phyloP scores from a whole-genome alignment of 2,888 invertebrate species.

The Lacanobia wlatinum region DNA sequence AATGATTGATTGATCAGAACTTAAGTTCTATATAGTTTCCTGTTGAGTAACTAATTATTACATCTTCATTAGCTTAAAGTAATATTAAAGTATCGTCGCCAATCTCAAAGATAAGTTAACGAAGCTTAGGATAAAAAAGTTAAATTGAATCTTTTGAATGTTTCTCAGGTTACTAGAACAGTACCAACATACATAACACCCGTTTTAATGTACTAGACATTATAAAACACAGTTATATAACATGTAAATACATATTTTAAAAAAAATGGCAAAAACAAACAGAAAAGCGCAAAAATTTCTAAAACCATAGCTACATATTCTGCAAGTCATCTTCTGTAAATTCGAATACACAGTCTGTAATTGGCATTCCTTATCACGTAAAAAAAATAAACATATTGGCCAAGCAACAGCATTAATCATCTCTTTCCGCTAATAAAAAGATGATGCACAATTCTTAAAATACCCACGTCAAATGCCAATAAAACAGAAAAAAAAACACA shows the following conservation, averaged over 20 bases:
- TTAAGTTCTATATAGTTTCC: neutral
- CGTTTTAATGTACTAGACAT: too few relatives aligned
- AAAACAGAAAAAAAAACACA: constrained; percentile 30
- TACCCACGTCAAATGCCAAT: constrained; percentile 39
- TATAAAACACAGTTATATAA: too few relatives aligned
- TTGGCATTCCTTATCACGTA: constrained; percentile 1
- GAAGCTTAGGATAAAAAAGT: too few relatives aligned
- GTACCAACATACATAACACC: too few relatives aligned
- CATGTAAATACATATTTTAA: too few relatives aligned
- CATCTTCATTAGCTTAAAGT: neutral
- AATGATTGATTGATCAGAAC: constrained; percentile 18
- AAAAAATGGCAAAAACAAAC: too few relatives aligned
- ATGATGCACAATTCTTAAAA: constrained; percentile 45
- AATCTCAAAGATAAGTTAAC: neutral
- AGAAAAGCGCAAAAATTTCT: too few relatives aligned
- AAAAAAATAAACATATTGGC: neutral
- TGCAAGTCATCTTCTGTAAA: neutral
- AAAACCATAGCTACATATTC: too few relatives aligned
- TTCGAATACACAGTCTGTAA: neutral
- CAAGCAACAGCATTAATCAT: constrained; percentile 22
- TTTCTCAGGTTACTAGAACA: too few relatives aligned
- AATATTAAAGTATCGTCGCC: neutral
- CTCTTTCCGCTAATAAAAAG: constrained; percentile 28
- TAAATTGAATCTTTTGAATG: too few relatives aligned
- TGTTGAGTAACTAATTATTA: neutral